Percentiles rank a stretch among this genome's conserved stretches.
Evolutionary conservation across 2,888 invertebrate species (phyloP).

Genomic region (Theretra japonica): DNA sequence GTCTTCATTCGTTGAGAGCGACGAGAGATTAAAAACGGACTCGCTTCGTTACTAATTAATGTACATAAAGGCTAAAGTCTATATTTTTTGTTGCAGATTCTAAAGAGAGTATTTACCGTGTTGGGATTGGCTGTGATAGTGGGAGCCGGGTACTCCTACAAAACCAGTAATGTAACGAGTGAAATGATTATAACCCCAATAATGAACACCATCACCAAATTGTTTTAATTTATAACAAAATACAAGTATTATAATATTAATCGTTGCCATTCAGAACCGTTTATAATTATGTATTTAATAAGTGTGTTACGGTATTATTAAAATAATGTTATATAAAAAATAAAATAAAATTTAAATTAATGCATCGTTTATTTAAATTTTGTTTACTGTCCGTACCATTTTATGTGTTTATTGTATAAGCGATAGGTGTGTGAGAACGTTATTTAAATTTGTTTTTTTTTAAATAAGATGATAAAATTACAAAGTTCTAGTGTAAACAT

Average conservation of each 20-base stretch:
- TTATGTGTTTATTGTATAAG: too few relatives aligned
- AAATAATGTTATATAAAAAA: background rate
- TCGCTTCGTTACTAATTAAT: background rate
- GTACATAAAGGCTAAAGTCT: too few relatives aligned
- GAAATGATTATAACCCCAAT: constrained; percentile 13
- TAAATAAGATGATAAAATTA: too few relatives aligned
- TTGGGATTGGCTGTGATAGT: background rate
- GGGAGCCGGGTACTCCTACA: constrained; percentile 11
- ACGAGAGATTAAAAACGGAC: too few relatives aligned
- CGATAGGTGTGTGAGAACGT: too few relatives aligned
- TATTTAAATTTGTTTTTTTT: too few relatives aligned
- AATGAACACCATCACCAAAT: background rate
- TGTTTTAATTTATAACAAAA: background rate
- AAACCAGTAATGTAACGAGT: constrained; percentile 28
- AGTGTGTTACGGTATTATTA: background rate
- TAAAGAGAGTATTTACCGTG: constrained; percentile 16
- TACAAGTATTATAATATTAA: constrained; percentile 2
- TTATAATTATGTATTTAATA: too few relatives aligned
- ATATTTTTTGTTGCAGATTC: constrained; percentile 26
- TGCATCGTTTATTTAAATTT: too few relatives aligned
- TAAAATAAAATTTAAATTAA: background rate
- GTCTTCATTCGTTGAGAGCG: too few relatives aligned
- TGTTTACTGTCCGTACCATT: too few relatives aligned
- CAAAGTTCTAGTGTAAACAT: too few relatives aligned
- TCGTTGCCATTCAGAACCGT: background rate